A percentile compares a stretch with the other conserved stretches of the same genome.
phyloP scores from a whole-genome alignment of 2,888 invertebrate genomes.

The Nemapogon koenigi region DNA sequence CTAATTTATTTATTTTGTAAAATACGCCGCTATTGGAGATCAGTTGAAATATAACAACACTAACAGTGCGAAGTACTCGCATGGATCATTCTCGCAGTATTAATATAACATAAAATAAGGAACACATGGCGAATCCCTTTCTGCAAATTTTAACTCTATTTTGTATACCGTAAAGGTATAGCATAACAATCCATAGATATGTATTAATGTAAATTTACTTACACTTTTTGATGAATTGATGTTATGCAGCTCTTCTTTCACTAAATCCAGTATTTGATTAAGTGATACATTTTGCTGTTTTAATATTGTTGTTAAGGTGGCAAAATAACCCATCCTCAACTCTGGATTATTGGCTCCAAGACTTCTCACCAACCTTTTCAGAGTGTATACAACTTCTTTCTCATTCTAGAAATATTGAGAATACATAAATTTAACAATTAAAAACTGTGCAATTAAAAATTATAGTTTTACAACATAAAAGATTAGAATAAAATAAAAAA shows the following conservation, averaged over 20 bases:
- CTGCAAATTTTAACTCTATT: too few species aligned
- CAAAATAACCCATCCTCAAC: conserved; percentile 73
- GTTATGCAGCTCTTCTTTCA: conserved; percentile 71
- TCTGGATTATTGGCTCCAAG: conserved; percentile 71
- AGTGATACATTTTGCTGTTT: conserved; percentile 52
- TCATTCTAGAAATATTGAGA: conserved; percentile 46
- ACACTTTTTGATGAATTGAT: conserved; percentile 71
- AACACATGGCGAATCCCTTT: too few species aligned
- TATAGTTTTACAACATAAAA: not conserved
- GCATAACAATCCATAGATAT: too few species aligned
- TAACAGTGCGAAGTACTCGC: too few species aligned
- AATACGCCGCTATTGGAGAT: too few species aligned
- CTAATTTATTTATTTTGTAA: too few species aligned
- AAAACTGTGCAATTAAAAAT: not conserved
- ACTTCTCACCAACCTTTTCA: conserved; percentile 74
- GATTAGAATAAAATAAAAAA: conserved; percentile 7
- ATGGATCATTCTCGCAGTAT: too few species aligned
- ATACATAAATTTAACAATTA: conserved; percentile 7
- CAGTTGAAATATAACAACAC: too few species aligned
- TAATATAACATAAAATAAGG: too few species aligned
- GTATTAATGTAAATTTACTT: conserved; percentile 48
- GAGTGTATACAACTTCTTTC: conserved; percentile 69
- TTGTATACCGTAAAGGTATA: too few species aligned
- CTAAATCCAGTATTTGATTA: conserved; percentile 59
- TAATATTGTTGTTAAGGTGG: conserved; percentile 70